These are phyloP conservation scores for Pachycephala philippinensis DNA, from an alignment of 2,113 vertebrate genomes.

Conservation along the genomic window DNA sequence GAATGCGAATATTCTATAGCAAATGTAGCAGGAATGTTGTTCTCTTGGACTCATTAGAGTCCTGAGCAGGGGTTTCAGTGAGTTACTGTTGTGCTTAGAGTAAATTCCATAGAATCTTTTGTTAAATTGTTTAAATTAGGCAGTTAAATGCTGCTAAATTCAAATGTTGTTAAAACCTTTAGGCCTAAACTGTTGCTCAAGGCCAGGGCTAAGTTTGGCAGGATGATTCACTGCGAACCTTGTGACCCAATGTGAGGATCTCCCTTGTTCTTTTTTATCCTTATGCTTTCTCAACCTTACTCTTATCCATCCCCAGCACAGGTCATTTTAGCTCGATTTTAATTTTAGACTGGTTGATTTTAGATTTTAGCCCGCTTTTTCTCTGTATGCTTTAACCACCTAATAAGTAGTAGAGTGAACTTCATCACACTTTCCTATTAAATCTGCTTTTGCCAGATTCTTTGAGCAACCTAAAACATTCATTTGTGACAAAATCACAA, in stretches of 20 bases:
- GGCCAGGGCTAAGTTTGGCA: background rate
- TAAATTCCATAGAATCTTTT: background rate
- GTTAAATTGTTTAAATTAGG: background rate
- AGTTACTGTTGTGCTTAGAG: background rate
- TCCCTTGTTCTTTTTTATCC: background rate
- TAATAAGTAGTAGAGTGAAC: background rate
- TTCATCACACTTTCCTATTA: background rate
- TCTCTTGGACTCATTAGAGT: background rate
- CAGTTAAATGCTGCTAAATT: background rate
- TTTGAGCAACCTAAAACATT: background rate
- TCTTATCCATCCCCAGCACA: background rate
- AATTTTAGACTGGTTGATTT: background rate
- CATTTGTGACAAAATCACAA: background rate
- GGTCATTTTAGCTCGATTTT: background rate
- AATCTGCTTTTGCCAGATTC: background rate
- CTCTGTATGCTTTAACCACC: background rate
- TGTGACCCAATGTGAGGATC: background rate
- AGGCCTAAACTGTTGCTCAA: background rate
- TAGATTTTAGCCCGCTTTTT: background rate
- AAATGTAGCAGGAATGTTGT: background rate
- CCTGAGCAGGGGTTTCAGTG: rapidly evolving
- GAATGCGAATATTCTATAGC: background rate
- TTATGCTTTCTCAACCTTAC: background rate
- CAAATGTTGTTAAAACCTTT: background rate
- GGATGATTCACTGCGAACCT: background rate